Conservation (phyloP, 2,888 invertebrate species). For the Ophraella communa region DNA sequence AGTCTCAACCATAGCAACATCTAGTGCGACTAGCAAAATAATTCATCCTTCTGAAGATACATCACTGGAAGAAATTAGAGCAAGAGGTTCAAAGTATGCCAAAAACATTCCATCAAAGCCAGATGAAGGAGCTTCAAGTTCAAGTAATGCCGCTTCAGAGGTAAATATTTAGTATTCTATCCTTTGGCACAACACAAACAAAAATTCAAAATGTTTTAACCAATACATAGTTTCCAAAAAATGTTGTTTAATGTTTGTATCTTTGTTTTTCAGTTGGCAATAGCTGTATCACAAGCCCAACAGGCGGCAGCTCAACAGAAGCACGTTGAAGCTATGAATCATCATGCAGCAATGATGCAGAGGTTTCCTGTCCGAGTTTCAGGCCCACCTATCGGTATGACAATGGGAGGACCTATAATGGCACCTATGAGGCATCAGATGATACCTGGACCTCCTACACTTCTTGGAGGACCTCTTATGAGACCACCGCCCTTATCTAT, state of each 20-base stretch:
- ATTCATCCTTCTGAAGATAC: conserved; percentile 94
- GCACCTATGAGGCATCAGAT: conserved; percentile 59
- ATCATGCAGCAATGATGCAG: conserved; percentile 58
- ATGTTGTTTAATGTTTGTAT: neutral
- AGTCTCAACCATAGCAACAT: conserved; percentile 73
- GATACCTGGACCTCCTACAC: conserved; percentile 58
- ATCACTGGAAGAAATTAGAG: conserved; percentile 84
- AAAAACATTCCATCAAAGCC: conserved; percentile 52
- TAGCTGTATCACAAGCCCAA: conserved; percentile 62
- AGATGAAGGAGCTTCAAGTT: conserved; percentile 50
- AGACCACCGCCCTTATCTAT: conserved; percentile 68
- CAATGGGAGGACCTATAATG: conserved; percentile 63
- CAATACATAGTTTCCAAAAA: too few species aligned
- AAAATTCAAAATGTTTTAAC: too few species aligned
- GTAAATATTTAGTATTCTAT: conserved; percentile 40
- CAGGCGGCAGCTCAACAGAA: conserved; percentile 61
- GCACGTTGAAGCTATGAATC: conserved; percentile 56
- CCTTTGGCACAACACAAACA: too few species aligned
- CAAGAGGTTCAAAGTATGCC: conserved; percentile 72
- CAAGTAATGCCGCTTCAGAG: conserved; percentile 54
- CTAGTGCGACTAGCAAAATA: conserved; percentile 86
- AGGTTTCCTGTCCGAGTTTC: conserved; percentile 61
- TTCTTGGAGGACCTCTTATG: conserved; percentile 68
- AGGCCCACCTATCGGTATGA: conserved; percentile 58
- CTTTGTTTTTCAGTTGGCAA: conserved; percentile 53